Base-by-base conservation (phyloP, 2,888 invertebrate species). In the Dichetophora obliterata region DNA sequence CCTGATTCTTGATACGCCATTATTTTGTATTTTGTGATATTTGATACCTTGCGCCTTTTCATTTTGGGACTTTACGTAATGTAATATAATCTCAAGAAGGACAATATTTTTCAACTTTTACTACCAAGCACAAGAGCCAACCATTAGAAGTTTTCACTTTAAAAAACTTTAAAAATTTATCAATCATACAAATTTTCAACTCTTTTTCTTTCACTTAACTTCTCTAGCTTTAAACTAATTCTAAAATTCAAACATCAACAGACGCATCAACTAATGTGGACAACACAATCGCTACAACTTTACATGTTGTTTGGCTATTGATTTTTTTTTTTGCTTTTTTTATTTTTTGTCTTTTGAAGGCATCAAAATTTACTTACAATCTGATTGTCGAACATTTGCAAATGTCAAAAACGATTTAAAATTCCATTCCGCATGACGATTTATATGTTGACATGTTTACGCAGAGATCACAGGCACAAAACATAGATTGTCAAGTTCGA, bases 391-490 rank as follows among this genome's bases (percentile, higher is more conserved):
- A 74, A 74, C 74, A 74, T 74, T 74, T 74, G 74, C 74, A 74
- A 74, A 74, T 75, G 77, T 87, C 87, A 83, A 78, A 84, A 87
- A 84, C 86, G 83, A 87, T 87, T 87, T 87, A 82, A 85, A 86
- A 87, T 85, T 82, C 85, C 85, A 87, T 86, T 84, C 84, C 83
- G 85, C 85, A 74, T 79, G 79, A 79, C 85, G 85, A 84, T 86
- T 86, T 85, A 84, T 85, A 83, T 84, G 86, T 79, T 79, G 79
- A 77, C 79, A 79, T 75, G 65, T 75, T 50, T 52, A 16, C 52
- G 73, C 69, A 57, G 73, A 69, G 76, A 76, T 71, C 70, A 68
- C 52, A 57, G 73, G 63, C 78, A 54, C 54, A 54, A 54, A 54
- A 19, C 54, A 54, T 54, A 22, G 22, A 54, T 54, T 19, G 54